Base-by-base conservation (phyloP, 2,113 vertebrate genomes). In the Zapornia atra region DNA sequence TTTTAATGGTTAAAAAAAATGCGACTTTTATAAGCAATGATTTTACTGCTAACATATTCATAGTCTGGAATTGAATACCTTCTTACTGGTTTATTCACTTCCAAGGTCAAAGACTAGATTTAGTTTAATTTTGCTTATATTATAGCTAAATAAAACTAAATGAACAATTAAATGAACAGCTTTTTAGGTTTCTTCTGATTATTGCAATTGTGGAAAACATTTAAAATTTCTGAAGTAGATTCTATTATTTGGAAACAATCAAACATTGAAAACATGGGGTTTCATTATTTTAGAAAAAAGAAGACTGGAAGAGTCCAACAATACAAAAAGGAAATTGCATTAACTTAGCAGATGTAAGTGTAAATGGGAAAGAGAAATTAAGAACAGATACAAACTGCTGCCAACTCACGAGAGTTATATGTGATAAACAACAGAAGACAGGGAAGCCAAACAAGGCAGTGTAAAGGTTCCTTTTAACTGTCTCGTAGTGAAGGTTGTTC, bases 101-200 rank as follows among this genome's bases (percentile, higher is more conserved):
- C 15, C 38, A 94, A 84, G 26, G 61, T 11, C 33, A 29, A 88
- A 86, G 22, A 82, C 84, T 60, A 81, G 29, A 91, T 94, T 81
- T 78, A 76, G 20, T 88, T 90, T 82, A 86, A 79, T 60, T 96
- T 91, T 84, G 10, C 15, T 70, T 79, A 8, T 61, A 76, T 86
- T 95, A 66, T 86, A 28, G 76, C 33, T 85, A 75, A 69, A 82
- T 88, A 88, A 89, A 90, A 86, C 63, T 70, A 91, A 87, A 89
- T 42, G 10, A 76, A 60, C 36, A 50, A 84, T 86, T 82, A 70
- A 80, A 77, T 63, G 5, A 94, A 63, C 28, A 81, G 16, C 9
- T 94, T 94, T 59, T 86, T 66, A 78, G 21, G 22, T 65, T 94
- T 81, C 15, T 95, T 86, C 57, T 89, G 34, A 81, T 91, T 71